These are phyloP conservation scores for Lepisosteus oculatus DNA, from an alignment of 2,113 vertebrate species.

Conservation along the genomic window DNA sequence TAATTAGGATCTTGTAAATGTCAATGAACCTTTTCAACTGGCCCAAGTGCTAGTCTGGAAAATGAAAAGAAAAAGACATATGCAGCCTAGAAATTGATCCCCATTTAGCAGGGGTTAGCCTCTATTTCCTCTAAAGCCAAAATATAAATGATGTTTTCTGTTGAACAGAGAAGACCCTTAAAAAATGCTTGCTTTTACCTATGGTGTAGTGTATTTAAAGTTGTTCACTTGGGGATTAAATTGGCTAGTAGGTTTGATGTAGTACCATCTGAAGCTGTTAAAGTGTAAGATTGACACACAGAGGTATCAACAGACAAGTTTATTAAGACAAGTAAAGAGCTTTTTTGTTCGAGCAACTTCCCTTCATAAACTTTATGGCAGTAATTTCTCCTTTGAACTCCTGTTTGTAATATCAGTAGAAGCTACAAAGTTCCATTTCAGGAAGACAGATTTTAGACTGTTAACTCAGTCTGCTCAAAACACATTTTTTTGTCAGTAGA, in stretches of 20 bases:
- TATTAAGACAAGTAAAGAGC: slow-evolving; percentile 25
- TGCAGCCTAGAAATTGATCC: slow-evolving; percentile 15
- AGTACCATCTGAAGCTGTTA: slow-evolving; percentile 15
- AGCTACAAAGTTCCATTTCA: too few relatives aligned
- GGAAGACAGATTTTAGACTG: too few relatives aligned
- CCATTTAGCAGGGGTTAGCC: slow-evolving; percentile 19
- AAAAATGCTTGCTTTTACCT: slow-evolving; percentile 14
- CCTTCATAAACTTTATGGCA: too few relatives aligned
- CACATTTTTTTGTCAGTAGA: too few relatives aligned
- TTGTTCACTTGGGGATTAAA: slow-evolving; percentile 8
- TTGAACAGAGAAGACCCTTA: background rate
- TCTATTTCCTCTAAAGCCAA: background rate
- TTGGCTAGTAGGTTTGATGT: slow-evolving; percentile 2
- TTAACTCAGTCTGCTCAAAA: too few relatives aligned
- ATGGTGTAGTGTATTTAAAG: slow-evolving; percentile 2
- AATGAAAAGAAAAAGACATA: slow-evolving; percentile 34
- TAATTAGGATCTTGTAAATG: slow-evolving; percentile 76
- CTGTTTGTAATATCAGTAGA: too few relatives aligned
- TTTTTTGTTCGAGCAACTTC: slow-evolving; percentile 23
- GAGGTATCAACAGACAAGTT: background rate
- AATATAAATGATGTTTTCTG: background rate
- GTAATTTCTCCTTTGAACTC: too few relatives aligned
- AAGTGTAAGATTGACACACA: slow-evolving; percentile 19
- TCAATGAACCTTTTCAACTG: slow-evolving; percentile 57
- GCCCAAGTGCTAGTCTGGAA: slow-evolving; percentile 47